phyloP scores from a whole-genome alignment of 2,797 vertebrate species.

The Ptychobarbus kaznakovi region DNA sequence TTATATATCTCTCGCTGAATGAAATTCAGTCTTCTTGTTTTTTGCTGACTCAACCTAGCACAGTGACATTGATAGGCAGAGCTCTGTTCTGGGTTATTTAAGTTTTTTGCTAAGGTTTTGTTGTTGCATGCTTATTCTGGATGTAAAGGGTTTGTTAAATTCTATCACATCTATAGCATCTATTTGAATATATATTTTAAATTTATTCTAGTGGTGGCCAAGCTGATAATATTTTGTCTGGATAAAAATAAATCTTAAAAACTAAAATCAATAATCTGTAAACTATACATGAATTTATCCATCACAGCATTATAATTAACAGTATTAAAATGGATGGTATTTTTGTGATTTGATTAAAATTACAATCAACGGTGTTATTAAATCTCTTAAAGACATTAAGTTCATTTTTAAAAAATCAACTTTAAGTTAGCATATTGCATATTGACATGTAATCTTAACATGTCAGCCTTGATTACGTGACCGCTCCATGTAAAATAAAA shows the following conservation, averaged over 20 bases:
- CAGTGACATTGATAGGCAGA: constrained; percentile 1
- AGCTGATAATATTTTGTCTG: neutral
- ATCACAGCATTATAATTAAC: neutral
- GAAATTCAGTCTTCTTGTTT: constrained; percentile 13
- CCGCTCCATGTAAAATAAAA: neutral
- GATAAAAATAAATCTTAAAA: neutral
- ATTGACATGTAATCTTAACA: neutral
- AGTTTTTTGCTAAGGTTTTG: neutral
- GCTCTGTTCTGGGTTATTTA: neutral
- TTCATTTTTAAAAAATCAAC: neutral
- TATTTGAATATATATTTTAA: neutral
- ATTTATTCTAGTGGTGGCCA: neutral
- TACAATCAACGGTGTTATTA: neutral
- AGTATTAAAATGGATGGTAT: neutral
- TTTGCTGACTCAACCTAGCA: constrained; percentile 27
- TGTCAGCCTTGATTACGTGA: neutral
- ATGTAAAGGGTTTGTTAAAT: neutral
- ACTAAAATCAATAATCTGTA: neutral
- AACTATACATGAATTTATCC: neutral
- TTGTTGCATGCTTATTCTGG: neutral
- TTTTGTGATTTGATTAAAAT: neutral
- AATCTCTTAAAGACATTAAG: neutral
- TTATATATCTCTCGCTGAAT: neutral
- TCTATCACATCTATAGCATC: neutral
- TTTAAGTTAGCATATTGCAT: neutral